Percentiles rank a stretch among this genome's conserved stretches.
Evolutionary conservation across 2,888 invertebrate species (phyloP).

Genomic region (Sthenelais limicola): DNA sequence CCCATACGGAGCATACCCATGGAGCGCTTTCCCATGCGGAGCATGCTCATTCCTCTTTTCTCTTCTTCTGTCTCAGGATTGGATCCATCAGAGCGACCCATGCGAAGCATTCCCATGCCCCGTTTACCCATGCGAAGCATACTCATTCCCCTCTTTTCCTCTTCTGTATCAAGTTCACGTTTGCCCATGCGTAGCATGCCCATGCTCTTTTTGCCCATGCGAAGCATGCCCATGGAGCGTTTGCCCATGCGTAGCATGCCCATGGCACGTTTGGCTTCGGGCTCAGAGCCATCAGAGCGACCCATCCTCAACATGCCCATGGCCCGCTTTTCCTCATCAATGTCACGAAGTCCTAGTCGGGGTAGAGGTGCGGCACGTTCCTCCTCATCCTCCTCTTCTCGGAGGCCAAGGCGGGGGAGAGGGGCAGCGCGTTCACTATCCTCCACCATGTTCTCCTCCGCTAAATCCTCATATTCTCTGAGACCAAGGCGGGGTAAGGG

Average conservation of each 20-base stretch:
- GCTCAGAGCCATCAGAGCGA: not conserved
- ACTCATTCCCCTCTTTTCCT: constrained; percentile 58
- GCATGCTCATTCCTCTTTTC: constrained; percentile 50
- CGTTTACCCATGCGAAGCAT: constrained; percentile 63
- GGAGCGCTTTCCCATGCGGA: constrained; percentile 51
- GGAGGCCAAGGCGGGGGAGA: constrained; percentile 27
- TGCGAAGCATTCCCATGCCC: constrained; percentile 59
- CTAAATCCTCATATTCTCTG: constrained; percentile 16
- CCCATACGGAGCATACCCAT: constrained; percentile 53
- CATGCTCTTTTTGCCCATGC: constrained; percentile 43
- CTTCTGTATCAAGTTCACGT: constrained; percentile 36
- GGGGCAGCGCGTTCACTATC: constrained; percentile 31
- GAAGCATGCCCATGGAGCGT: not conserved
- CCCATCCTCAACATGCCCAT: constrained; percentile 42
- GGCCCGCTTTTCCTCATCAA: constrained; percentile 35
- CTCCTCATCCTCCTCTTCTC: constrained; percentile 30
- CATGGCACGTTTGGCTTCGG: constrained; percentile 42
- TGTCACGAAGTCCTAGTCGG: constrained; percentile 26
- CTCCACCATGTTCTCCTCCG: not conserved
- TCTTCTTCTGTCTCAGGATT: constrained; percentile 47
- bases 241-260: constrained; percentile 41
- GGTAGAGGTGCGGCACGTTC: constrained; percentile 35
- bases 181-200: constrained; percentile 53
- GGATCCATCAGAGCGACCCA: constrained; percentile 55
- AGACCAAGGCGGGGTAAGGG: constrained; percentile 17